Conservation (phyloP, 2,113 vertebrate species). For the Sylvia atricapilla region DNA sequence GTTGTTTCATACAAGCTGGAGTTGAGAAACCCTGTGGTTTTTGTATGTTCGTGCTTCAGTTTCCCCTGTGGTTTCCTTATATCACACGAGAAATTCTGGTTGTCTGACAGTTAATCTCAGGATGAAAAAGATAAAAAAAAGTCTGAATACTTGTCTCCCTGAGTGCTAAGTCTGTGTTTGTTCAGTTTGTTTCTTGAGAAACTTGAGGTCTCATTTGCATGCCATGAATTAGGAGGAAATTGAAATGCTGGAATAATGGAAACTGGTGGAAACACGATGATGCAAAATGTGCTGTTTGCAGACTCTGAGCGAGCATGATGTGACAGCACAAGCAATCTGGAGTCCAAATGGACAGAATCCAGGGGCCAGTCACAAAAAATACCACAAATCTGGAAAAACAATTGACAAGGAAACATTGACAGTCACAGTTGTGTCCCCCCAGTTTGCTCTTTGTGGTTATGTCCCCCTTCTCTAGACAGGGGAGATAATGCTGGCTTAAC, state of each 20-base stretch:
- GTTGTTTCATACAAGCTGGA: background rate
- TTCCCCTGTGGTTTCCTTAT: background rate
- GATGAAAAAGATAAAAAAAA: background rate
- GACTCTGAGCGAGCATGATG: background rate
- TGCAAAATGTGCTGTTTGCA: background rate
- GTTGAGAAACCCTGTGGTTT: background rate
- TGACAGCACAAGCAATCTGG: background rate
- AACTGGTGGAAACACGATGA: background rate
- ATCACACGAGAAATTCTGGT: background rate
- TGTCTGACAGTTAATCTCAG: background rate
- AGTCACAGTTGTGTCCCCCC: background rate
- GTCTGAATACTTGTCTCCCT: background rate
- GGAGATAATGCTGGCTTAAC: background rate
- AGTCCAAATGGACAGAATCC: background rate
- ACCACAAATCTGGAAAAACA: background rate
- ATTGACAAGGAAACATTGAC: background rate
- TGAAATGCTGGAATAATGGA: background rate
- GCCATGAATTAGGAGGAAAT: background rate
- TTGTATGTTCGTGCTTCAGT: background rate
- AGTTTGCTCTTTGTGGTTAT: background rate
- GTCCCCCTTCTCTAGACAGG: background rate
- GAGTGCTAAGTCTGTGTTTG: background rate
- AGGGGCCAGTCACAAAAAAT: background rate
- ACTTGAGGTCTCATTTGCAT: background rate
- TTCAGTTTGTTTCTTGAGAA: background rate